phyloP scores from a whole-genome alignment of 2,797 vertebrate genomes.

The Melopsittacus undulatus region DNA sequence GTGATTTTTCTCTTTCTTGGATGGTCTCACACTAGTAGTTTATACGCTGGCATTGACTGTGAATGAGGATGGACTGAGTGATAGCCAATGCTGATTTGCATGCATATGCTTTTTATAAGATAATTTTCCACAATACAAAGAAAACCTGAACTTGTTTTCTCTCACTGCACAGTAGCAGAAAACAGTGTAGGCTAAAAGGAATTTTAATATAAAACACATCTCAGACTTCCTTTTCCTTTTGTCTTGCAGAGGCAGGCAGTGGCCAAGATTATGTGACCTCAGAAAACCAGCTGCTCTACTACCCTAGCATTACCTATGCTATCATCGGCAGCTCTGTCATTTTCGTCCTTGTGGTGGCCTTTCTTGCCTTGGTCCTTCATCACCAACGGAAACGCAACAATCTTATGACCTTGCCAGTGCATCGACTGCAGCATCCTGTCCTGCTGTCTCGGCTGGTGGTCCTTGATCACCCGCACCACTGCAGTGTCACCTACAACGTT shows the following conservation, averaged over 20 bases:
- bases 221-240: neutral
- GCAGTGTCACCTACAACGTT: slow-evolving; percentile 85
- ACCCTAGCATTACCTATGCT: slow-evolving; percentile 95
- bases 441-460: slow-evolving; percentile 94
- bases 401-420: slow-evolving; percentile 89
- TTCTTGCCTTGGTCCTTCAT: slow-evolving; percentile 91
- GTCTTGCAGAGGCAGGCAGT: slow-evolving; percentile 83
- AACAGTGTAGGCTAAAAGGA: neutral
- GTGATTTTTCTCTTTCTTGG: neutral
- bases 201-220: neutral
- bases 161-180: neutral
- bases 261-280: slow-evolving; percentile 93
- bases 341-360: slow-evolving; percentile 93
- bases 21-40: neutral
- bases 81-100: neutral
- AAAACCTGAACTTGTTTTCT: neutral
- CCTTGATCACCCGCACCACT: slow-evolving; percentile 87
- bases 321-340: slow-evolving; percentile 95
- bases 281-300: slow-evolving; percentile 92
- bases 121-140: neutral
- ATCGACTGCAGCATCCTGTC: slow-evolving; percentile 89
- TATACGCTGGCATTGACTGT: neutral
- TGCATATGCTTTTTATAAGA: neutral
- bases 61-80: neutral
- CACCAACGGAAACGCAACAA: slow-evolving; percentile 95